Evolutionary conservation across 2,888 invertebrate species (phyloP).

Genomic region (Tenthredo amoena): DNA sequence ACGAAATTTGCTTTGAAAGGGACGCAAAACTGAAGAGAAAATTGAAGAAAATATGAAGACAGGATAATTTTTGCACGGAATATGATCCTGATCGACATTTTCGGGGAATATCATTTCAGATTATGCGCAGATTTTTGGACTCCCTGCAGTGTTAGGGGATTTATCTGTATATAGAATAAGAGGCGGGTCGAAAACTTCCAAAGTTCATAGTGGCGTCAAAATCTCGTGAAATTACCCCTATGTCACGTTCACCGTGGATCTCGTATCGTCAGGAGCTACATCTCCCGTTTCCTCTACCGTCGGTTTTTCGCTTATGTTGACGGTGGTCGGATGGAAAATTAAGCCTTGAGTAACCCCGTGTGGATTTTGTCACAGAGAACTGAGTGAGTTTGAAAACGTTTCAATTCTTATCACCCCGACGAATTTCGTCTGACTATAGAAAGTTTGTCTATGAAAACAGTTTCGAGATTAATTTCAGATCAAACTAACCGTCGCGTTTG

Average conservation of each 20-base stretch:
- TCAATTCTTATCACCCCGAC: neutral
- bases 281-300: slow-evolving; percentile 1
- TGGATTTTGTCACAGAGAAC: neutral
- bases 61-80: neutral
- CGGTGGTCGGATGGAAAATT: neutral
- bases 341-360: slow-evolving; percentile 5
- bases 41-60: neutral
- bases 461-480: neutral
- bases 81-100: neutral
- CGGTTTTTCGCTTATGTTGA: neutral
- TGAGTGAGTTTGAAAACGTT: neutral
- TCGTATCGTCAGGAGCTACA: neutral
- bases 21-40: neutral
- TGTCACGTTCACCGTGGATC: slow-evolving; percentile 29
- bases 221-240: slow-evolving; percentile 39
- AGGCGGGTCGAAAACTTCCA: neutral
- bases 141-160: neutral
- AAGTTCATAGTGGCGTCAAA: neutral
- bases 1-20: neutral
- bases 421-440: neutral
- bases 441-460: neutral
- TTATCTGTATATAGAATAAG: neutral
- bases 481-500: neutral
- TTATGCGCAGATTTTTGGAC: neutral
- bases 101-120: neutral